Percentiles rank a stretch among this genome's conserved stretches.
Evolutionary conservation across 2,113 vertebrate genomes (phyloP).

Genomic region (Hippocampus barbouri): DNA sequence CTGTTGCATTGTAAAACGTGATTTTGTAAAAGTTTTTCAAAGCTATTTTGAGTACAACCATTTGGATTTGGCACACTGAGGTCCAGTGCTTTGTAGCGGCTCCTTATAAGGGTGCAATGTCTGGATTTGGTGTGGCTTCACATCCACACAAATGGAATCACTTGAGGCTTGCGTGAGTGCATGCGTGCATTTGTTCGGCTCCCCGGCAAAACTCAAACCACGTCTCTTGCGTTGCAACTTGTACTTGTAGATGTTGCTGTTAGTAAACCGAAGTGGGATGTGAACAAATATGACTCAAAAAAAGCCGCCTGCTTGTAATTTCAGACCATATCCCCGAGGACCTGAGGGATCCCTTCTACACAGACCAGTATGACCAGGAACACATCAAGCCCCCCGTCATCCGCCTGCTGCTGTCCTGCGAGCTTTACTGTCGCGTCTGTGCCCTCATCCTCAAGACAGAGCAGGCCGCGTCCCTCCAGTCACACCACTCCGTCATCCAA

Average conservation of each 20-base stretch:
- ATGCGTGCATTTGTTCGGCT: no score
- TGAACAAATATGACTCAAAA: constrained; percentile 26
- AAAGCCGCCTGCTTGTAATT: neutral
- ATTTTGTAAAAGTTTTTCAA: constrained; percentile 15
- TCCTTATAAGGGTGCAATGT: constrained; percentile 48
- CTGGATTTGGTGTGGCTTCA: constrained; percentile 46
- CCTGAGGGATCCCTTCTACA: constrained; percentile 92
- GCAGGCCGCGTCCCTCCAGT: constrained; percentile 87
- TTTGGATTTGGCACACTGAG: constrained; percentile 4
- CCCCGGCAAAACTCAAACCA: no score
- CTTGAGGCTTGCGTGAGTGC: neutral
- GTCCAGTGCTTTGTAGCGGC: constrained; percentile 12
- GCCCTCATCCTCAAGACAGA: constrained; percentile 92
- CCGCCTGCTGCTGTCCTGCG: constrained; percentile 86
- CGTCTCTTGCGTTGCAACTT: constrained; percentile 18
- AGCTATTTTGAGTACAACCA: constrained; percentile 19
- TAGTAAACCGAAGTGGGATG: constrained; percentile 13
- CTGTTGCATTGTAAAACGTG: neutral
- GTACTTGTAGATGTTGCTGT: constrained; percentile 18
- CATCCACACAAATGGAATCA: constrained; percentile 29
- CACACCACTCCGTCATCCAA: constrained; percentile 91
- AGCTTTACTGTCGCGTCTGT: constrained; percentile 94
- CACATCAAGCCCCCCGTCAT: constrained; percentile 95
- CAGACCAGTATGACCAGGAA: constrained; percentile 96
- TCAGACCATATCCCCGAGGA: constrained; percentile 95